These are phyloP conservation scores for Theodoxus fluviatilis DNA, from an alignment of 2,888 invertebrate genomes.

Conservation along the genomic window DNA sequence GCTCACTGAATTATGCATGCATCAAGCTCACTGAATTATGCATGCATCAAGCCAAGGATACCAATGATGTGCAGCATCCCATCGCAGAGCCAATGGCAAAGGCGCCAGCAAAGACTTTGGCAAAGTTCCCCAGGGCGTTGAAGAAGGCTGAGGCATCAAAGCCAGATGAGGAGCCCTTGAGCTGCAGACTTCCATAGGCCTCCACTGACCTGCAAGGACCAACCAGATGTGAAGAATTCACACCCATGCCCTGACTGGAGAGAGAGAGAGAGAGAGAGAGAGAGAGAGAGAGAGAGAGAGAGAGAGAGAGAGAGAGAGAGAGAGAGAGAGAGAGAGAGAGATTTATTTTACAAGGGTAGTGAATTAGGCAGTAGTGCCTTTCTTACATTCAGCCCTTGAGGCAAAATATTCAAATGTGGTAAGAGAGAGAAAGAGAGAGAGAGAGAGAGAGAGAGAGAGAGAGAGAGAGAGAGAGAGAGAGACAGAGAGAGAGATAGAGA, in stretches of 20 bases:
- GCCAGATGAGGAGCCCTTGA: slow-evolving; percentile 38
- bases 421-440: too few species aligned
- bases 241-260: too few species aligned
- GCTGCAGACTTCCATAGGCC: slow-evolving; percentile 45
- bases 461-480: too few species aligned
- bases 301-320: background rate
- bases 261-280: too few species aligned
- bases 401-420: too few species aligned
- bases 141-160: slow-evolving; percentile 82
- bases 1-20: background rate
- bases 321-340: background rate
- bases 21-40: background rate
- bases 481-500: too few species aligned
- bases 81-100: slow-evolving; percentile 89
- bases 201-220: slow-evolving; percentile 56
- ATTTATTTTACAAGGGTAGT: background rate
- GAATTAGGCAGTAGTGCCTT: background rate
- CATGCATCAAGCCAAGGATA: slow-evolving; percentile 74
- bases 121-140: slow-evolving; percentile 87
- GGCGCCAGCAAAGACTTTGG: slow-evolving; percentile 89
- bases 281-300: background rate
- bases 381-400: background rate
- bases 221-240: too few species aligned
- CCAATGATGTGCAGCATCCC: slow-evolving; percentile 92
- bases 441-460: too few species aligned